Base-by-base conservation (phyloP, 2,113 vertebrate genomes). In the Percopsis transmontana region DNA sequence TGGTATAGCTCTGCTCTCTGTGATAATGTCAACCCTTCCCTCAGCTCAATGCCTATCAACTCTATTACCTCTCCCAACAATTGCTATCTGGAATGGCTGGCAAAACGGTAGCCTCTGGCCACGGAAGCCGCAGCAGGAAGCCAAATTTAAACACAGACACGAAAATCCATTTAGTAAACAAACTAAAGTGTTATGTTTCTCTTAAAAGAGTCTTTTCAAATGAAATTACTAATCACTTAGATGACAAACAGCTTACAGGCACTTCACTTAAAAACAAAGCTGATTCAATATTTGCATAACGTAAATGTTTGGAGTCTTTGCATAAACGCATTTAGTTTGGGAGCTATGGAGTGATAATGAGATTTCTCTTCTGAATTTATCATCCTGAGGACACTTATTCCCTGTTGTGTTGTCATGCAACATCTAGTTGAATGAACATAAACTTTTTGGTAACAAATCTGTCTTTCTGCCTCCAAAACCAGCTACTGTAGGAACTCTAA, bases 41-140 rank as follows among this genome's bases (percentile, higher is more conserved):
- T 54, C 60, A 66, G 38, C 50, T 51, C 76, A 61, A 75, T 57
- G 55, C 51, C 56, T 27, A 61, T 72, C 52, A 60, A 56, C 69
- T 83, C 62, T 51, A 73, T 80, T 84, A 81, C 65, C 56, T 58
- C 54, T 50, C 42, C 54, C 64, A 68, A 75, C 64, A 19, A 67
- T 23, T 45, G 45, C 58, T 33, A 14, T 40, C 62, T 47, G 40
- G 33, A 33, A 51, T 20, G 50, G 0, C 42, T 52, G 45, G 50
- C n/a, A 33, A 40, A 15, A 19, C 18, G 62, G 23, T 16, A 60
- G 18, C 16, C 41, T 8, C 0, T 23, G 58, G 23, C 64, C 24
- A 54, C n/a, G 13, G 18, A 58, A 16, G 57, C n/a, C 21, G 42
- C 8, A 57, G 13, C 53, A 33, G 53, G 8, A 6, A 52, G 5